These are phyloP conservation scores for Cariama cristata DNA, from an alignment of 2,113 vertebrate genomes.

Conservation along the genomic window DNA sequence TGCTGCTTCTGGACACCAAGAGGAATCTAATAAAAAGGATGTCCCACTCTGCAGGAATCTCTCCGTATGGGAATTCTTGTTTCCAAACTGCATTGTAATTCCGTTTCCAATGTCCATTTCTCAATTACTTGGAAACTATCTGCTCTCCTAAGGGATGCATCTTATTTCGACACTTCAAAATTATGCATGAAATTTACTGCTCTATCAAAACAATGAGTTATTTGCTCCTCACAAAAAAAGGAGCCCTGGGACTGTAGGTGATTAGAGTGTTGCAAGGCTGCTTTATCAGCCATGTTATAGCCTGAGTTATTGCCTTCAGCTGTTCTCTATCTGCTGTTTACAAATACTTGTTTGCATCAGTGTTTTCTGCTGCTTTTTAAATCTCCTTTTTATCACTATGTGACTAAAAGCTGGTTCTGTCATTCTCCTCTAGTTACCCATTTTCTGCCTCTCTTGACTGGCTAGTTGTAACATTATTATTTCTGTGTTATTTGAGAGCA, in stretches of 20 bases:
- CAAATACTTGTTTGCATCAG: not conserved
- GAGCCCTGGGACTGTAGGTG: not conserved
- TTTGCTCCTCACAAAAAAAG: not conserved
- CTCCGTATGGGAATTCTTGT: not conserved
- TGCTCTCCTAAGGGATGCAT: conserved; percentile 22
- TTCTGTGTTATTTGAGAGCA: conserved; percentile 9
- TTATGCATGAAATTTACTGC: conserved; percentile 15
- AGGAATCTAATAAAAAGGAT: not conserved
- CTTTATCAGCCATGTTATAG: conserved; percentile 33
- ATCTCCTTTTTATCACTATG: not conserved
- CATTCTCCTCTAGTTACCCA: not conserved
- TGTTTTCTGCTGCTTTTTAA: not conserved
- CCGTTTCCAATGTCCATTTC: not conserved
- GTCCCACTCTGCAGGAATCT: not conserved
- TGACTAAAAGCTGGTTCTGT: not conserved
- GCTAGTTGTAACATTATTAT: not conserved
- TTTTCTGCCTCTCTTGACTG: conserved; percentile 17
- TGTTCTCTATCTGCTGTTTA: conserved; percentile 22
- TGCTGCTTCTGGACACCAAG: not conserved
- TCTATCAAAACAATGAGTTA: conserved; percentile 5
- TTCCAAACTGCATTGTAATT: not conserved
- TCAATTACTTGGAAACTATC: not conserved
- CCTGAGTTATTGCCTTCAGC: conserved; percentile 21
- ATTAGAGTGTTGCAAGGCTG: not conserved
- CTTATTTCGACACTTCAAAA: conserved; percentile 4